phyloP scores from a whole-genome alignment of 2,113 vertebrate species.

The Sylvietta virens region DNA sequence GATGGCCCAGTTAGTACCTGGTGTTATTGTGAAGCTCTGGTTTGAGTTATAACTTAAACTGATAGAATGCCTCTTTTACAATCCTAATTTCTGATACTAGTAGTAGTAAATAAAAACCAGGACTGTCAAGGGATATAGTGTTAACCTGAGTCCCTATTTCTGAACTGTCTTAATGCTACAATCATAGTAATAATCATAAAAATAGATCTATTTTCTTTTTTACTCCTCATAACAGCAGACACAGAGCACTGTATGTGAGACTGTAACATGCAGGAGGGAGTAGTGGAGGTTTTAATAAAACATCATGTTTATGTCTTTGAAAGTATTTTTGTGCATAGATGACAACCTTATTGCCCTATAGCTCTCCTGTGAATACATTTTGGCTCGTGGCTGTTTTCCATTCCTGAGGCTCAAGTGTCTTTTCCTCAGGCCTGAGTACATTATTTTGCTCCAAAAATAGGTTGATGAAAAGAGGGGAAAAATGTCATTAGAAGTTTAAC shows the following conservation, averaged over 20 bases:
- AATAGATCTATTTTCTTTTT: not conserved
- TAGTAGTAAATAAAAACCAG: not conserved
- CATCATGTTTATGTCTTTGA: conserved; percentile 31
- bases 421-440: conserved; percentile 34
- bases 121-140: not conserved
- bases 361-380: conserved; percentile 50
- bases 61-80: not conserved
- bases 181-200: not conserved
- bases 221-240: not conserved
- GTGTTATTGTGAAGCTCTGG: not conserved
- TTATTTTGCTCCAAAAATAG: conserved; percentile 60
- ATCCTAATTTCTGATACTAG: not conserved
- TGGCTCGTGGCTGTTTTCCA: conserved; percentile 48
- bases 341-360: conserved; percentile 29
- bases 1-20: not conserved
- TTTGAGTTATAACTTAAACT: not conserved
- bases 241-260: not conserved
- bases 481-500: conserved; percentile 55
- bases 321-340: conserved; percentile 33
- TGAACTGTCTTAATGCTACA: not conserved
- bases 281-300: not conserved
- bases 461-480: not conserved
- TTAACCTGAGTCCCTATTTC: not conserved
- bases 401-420: conserved; percentile 39
- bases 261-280: not conserved